phyloP scores from a whole-genome alignment of 2,888 invertebrate genomes.

The Matsumyia berberina region DNA sequence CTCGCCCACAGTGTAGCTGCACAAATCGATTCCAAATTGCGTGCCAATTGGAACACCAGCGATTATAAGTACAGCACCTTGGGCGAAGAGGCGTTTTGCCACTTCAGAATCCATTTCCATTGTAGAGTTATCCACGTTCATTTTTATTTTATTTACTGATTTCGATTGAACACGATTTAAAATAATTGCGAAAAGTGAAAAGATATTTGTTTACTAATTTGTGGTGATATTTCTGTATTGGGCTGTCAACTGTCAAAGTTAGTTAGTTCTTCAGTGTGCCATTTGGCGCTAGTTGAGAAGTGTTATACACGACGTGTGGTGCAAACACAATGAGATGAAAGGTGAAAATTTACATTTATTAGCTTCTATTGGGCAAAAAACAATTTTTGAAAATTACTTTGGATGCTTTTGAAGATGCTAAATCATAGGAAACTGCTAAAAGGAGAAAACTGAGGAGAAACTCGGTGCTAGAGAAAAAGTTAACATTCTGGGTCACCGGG shows the following conservation, averaged over 20 bases:
- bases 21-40: constrained; percentile 96
- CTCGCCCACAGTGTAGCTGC: constrained; percentile 94
- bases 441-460: too few species aligned
- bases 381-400: background rate
- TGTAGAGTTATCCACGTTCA: constrained; percentile 77
- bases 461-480: too few species aligned
- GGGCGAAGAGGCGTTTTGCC: constrained; percentile 90
- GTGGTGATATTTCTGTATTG: background rate
- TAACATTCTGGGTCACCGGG: too few species aligned
- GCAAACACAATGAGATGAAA: constrained; percentile 12
- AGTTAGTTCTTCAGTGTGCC: background rate
- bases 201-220: constrained; percentile 38
- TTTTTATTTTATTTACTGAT: constrained; percentile 17
- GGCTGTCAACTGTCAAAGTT: background rate
- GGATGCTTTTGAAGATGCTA: too few species aligned
- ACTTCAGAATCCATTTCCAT: constrained; percentile 90
- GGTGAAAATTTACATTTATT: too few species aligned
- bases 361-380: too few species aligned
- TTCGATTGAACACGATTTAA: background rate
- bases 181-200: background rate
- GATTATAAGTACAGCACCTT: constrained; percentile 93
- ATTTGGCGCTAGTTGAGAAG: constrained; percentile 27
- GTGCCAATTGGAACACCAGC: constrained; percentile 95
- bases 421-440: too few species aligned
- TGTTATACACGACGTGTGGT: background rate